Evolutionary conservation across 2,888 invertebrate species (phyloP).

Genomic region (Ametastegia equiseti): DNA sequence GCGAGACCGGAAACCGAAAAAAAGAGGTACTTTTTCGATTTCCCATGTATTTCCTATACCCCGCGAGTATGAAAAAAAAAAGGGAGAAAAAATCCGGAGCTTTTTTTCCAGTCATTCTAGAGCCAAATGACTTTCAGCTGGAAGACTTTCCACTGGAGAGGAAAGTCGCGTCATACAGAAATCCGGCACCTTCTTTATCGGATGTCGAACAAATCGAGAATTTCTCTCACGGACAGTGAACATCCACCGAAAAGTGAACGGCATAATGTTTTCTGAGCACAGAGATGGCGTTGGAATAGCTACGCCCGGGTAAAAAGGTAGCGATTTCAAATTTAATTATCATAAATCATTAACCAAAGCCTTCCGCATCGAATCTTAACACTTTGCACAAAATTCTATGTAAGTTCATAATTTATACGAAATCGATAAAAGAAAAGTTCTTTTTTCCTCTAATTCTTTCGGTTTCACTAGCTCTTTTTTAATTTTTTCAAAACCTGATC

Average conservation of each 20-base stretch:
- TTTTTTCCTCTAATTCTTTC: no score
- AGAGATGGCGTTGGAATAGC: slow-evolving; percentile 4
- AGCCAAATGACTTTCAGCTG: not conserved
- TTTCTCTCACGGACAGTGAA: not conserved
- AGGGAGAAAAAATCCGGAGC: not conserved
- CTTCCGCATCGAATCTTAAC: no score
- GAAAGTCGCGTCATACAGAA: not conserved
- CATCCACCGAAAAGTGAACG: slow-evolving; percentile 28
- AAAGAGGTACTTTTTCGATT: not conserved
- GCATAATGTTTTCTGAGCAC: not conserved
- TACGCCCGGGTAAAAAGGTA: not conserved
- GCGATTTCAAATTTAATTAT: not conserved
- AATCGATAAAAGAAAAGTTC: no score
- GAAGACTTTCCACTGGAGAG: no score
- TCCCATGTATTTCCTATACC: not conserved
- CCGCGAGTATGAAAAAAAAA: not conserved
- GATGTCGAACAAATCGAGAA: slow-evolving; percentile 14
- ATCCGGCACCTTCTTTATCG: slow-evolving; percentile 33
- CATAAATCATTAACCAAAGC: not conserved
- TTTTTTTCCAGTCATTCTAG: not conserved
- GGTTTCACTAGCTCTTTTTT: no score
- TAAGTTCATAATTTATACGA: no score
- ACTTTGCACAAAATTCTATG: no score
- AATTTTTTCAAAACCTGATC: no score
- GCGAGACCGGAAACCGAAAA: not conserved